Evolutionary conservation across 1,140 invertebrate species (phyloP), one percentile per base, ranked within the genome.

Genomic region (Papilio helenus): DNA sequence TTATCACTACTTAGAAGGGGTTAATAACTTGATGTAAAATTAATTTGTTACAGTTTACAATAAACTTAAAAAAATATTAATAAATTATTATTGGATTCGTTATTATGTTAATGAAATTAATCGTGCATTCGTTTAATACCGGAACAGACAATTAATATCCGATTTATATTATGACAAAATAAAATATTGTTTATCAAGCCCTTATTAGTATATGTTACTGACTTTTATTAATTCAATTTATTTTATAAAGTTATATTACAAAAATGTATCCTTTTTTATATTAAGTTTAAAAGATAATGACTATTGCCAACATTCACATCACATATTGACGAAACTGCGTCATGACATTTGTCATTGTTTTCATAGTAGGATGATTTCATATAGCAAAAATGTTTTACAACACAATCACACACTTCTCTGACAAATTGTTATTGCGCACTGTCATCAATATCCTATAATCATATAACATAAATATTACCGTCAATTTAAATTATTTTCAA

Each of bases 1-100:
- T 82, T 76, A 80, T 84, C 82, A 81, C n/a, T 72, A 42, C 29
- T 51, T 1, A 29, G 18, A 55, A 80, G 46, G 76, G 76, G 55
- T 77, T 77, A 65, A 77, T 77, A 77, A 34, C 1, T 49, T 55
- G 49, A 73, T 49, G 2, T 55, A 34, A 55, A 76, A 29, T 20
- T 18, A n/a, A 39, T 51, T 49, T 26, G 20, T 46, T 12, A 12
- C 26, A 46, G n/a, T 44, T 46, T 72, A 20, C 2, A 71, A 23
- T 71, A 16, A 39, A 39, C 55, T 23, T 23, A 10, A 12, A 61
- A 7, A 61, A 61, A 23, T 5, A 18, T 55, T 49, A 18, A 16
- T 16, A 49, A 18, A 55, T 55, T 2, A 10, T 55, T 55, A 55
- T 20, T 1, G 51, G 51, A 55, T 55, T 55, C 7, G 18, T 20